Conservation (phyloP, 1,140 invertebrate genomes). For the Nebria ingens region DNA sequence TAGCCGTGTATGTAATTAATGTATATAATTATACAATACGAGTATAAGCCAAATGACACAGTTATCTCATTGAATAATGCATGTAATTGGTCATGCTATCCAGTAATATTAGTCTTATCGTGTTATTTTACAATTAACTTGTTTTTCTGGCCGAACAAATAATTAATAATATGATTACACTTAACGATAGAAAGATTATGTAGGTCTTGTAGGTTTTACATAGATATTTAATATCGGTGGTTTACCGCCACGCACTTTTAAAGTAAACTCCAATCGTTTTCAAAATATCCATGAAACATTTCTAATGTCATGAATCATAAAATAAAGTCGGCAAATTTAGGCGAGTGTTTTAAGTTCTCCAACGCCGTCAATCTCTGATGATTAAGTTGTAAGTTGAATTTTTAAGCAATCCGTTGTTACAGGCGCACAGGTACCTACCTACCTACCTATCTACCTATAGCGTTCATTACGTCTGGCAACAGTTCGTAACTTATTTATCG, state of each 20-base stretch:
- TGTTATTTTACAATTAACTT: conserved; percentile 3
- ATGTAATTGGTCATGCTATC: background rate
- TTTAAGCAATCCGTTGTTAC: no score
- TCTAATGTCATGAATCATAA: no score
- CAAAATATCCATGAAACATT: no score
- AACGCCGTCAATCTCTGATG: no score
- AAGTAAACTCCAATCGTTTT: no score
- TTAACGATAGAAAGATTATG: background rate
- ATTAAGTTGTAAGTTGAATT: no score
- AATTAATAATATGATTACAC: conserved; percentile 6
- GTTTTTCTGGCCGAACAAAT: background rate
- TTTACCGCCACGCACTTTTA: background rate
- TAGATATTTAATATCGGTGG: background rate
- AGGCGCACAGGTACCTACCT: no score
- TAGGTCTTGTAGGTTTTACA: background rate
- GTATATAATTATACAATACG: background rate
- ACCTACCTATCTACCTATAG: no score
- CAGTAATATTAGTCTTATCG: background rate
- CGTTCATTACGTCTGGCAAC: background rate
- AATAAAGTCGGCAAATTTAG: no score
- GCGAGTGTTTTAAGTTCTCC: no score
- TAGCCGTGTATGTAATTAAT: no score
- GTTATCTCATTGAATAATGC: background rate
- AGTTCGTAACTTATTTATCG: background rate
- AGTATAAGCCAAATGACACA: background rate